Conservation (phyloP, 2,797 vertebrate species). For the Periophthalmus magnuspinnatus region DNA sequence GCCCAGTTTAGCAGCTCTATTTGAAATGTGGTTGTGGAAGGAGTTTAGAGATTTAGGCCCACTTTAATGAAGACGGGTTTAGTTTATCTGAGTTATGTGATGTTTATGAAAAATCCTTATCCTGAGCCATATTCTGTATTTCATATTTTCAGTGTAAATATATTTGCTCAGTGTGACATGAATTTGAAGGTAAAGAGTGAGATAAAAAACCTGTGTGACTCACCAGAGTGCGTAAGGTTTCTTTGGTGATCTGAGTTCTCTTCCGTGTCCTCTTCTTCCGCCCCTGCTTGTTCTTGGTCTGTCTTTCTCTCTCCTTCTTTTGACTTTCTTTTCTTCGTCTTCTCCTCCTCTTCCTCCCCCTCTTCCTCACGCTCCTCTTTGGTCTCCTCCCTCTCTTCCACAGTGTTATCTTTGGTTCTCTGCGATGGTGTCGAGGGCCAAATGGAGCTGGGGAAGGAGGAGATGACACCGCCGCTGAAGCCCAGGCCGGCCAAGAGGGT, state of each 20-base stretch:
- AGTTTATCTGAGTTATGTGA: no score
- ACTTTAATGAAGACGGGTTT: no score
- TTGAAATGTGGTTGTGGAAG: no score
- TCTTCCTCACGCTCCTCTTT: conserved; percentile 54
- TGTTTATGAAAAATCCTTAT: no score
- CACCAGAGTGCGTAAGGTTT: neutral
- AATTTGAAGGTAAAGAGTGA: neutral
- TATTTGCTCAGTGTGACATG: no score
- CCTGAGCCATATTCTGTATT: no score
- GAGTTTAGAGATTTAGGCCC: no score
- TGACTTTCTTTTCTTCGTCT: conserved; percentile 45
- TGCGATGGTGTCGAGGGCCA: conserved; percentile 85
- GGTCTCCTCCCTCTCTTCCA: conserved; percentile 39
- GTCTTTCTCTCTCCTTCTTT: conserved; percentile 38
- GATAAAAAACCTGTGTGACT: neutral
- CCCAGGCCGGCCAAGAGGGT: conserved; percentile 91
- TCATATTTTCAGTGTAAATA: no score
- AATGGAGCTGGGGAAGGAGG: conserved; percentile 91
- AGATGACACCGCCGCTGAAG: conserved; percentile 90
- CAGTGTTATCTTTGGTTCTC: conserved; percentile 53
- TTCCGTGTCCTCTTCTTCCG: neutral
- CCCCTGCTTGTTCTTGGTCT: conserved; percentile 56
- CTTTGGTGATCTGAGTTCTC: neutral
- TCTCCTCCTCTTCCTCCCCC: conserved; percentile 29
- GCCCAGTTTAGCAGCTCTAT: no score